Evolutionary conservation across 2,888 invertebrate genomes (phyloP), one percentile per base, ranked within the genome.

Genomic region (Anthophora plumipes): DNA sequence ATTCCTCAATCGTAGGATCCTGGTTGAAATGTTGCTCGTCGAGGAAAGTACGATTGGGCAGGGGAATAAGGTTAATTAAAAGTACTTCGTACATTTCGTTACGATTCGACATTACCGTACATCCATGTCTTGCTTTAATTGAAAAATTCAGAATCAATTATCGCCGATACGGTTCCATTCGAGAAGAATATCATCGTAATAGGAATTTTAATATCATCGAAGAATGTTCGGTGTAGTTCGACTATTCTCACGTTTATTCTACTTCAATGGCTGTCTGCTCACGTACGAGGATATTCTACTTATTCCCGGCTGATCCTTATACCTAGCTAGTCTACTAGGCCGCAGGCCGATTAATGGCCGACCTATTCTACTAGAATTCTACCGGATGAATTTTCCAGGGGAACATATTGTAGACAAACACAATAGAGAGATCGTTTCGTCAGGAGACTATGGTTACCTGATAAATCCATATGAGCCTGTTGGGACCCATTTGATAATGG

Each of bases 151-250:
- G 43, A 71, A 43, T 46, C 43, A 37, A 46, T 71, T 54, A 63
- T 12, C 9, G 4, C n/a, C 31, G 17, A 43, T 12, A 14, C 41
- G 41, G 20, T 6, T 39, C 12, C 17, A 1, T 54, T 54, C 43
- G 22, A 54, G 41, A 31, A 41, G 52, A 54, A 31, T 43, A 71
- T 52, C n/a, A 70, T 52, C 41, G 52, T 22, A 63, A 71, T 12
- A 63, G 63, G 71, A 71, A 71, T 71, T 71, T 71, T 54, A 71
- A 71, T 71, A 71, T 63, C 71, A n/a, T 5, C 31, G 11, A 71
- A 71, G 71, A 71, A 71, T 71, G 71, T 43, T 37, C 17, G 41
- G 31, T 37, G 12, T 37, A 48, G 48, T 59, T 60, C 39, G 39
- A 54, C 52, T 22, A 54, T 37, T 12, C n/a, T 12, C 12, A 20